Conservation (phyloP, 2,113 vertebrate genomes). For the Gadus macrocephalus region DNA sequence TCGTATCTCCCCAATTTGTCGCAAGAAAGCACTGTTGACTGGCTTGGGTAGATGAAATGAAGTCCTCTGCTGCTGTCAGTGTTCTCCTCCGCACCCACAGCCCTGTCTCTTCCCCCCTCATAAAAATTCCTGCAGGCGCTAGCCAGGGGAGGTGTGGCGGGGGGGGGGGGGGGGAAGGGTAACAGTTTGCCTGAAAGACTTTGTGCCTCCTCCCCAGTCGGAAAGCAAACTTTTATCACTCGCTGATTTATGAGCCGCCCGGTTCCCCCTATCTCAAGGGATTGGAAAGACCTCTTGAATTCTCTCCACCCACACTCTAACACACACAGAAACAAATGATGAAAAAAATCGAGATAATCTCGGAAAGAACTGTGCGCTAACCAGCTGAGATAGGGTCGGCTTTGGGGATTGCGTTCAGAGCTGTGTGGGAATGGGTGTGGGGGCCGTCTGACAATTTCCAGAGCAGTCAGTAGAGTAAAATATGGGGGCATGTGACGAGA, state of each 20-base stretch:
- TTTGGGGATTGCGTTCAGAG: conserved; percentile 34
- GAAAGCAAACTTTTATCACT: conserved; percentile 76
- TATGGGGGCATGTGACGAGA: neutral
- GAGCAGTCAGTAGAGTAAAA: conserved; percentile 24
- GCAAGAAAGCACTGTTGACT: neutral
- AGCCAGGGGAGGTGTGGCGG: conserved; percentile 38
- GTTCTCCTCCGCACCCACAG: conserved; percentile 34
- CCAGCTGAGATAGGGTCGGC: conserved; percentile 47
- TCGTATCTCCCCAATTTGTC: neutral
- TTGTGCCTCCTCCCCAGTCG: conserved; percentile 60
- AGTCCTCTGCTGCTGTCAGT: conserved; percentile 6
- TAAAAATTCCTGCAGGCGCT: conserved; percentile 67
- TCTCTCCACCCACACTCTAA: conserved; percentile 31
- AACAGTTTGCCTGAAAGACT: conserved; percentile 46
- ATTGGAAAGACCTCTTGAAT: conserved; percentile 69
- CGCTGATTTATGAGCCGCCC: conserved; percentile 69
- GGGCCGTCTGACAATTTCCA: conserved; percentile 26
- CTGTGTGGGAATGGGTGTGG: conserved; percentile 11
- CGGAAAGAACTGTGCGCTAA: conserved; percentile 43
- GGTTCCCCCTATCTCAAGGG: conserved; percentile 59
- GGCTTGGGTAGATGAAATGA: neutral
- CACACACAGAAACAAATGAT: too few relatives aligned
- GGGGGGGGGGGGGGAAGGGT: conserved; percentile 20
- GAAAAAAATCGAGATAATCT: conserved; percentile 63
- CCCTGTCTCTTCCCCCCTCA: conserved; percentile 52